Percentiles rank a stretch among this genome's conserved stretches.
phyloP scores from a whole-genome alignment of 2,888 invertebrate species.

The Gymnocheta viridis region DNA sequence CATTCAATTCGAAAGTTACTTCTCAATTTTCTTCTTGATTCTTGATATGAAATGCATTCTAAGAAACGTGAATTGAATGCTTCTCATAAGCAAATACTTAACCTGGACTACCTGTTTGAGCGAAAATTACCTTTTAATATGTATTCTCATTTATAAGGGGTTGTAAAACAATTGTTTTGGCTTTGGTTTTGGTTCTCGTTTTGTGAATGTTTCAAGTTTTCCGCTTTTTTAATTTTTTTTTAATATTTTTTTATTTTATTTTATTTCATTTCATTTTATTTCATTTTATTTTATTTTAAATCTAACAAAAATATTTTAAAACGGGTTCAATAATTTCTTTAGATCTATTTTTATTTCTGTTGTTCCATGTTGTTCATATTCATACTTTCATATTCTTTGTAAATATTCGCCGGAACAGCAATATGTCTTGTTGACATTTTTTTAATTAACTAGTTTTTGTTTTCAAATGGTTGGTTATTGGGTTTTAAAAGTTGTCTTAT shows the following conservation, averaged over 20 bases:
- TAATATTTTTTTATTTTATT: background rate
- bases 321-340: slow-evolving; percentile 53
- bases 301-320: slow-evolving; percentile 55
- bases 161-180: slow-evolving; percentile 11
- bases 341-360: background rate
- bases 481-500: background rate
- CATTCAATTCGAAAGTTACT: slow-evolving; percentile 12
- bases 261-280: background rate
- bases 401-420: background rate
- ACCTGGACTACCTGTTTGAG: background rate
- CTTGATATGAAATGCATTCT: background rate
- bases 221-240: background rate
- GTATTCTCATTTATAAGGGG: slow-evolving; percentile 15
- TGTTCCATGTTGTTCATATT: slow-evolving; percentile 28
- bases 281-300: slow-evolving; percentile 21
- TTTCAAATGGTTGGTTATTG: background rate
- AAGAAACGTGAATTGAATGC: background rate
- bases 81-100: background rate
- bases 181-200: background rate
- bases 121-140: background rate
- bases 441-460: background rate
- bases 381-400: slow-evolving; percentile 20
- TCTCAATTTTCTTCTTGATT: slow-evolving; percentile 13
- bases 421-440: background rate
- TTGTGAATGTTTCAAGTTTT: no score